A percentile compares a stretch with the other conserved stretches of the same genome.
Conservation (phyloP, 2,797 vertebrate species). For the Sebastes variabilis region DNA sequence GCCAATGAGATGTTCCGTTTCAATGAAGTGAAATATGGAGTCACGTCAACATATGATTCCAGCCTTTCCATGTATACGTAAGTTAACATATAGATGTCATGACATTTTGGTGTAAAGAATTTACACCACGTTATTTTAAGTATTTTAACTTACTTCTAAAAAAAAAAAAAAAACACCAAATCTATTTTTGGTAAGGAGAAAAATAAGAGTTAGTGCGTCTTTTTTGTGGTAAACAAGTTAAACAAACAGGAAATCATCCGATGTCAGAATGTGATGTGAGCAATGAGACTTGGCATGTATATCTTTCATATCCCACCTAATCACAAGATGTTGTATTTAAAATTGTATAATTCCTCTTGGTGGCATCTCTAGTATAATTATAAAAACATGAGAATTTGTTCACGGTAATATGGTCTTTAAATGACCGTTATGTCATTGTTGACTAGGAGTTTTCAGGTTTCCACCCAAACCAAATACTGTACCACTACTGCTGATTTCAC, state of each 20-base stretch:
- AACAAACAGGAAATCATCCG: not conserved
- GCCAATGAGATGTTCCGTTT: slow-evolving; percentile 96
- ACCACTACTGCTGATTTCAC: not conserved
- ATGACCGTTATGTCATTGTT: not conserved
- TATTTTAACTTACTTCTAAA: not conserved
- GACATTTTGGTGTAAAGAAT: not conserved
- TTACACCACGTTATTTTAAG: not conserved
- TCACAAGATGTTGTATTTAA: not conserved
- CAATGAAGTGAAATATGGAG: slow-evolving; percentile 93
- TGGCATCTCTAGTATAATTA: not conserved
- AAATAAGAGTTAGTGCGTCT: too few relatives aligned
- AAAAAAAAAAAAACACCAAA: too few relatives aligned
- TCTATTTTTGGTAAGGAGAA: too few relatives aligned
- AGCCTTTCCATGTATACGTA: slow-evolving; percentile 95
- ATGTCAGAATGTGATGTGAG: not conserved
- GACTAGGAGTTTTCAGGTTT: not conserved
- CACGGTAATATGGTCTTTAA: not conserved
- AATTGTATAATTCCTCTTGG: not conserved
- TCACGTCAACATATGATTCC: slow-evolving; percentile 94
- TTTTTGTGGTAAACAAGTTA: not conserved
- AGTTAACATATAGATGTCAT: slow-evolving; percentile 58
- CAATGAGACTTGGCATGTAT: not conserved
- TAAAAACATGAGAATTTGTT: not conserved
- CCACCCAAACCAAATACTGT: not conserved
- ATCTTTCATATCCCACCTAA: not conserved